Evolutionary conservation across 2,888 invertebrate species (phyloP).

Genomic region (Germaria angustata): DNA sequence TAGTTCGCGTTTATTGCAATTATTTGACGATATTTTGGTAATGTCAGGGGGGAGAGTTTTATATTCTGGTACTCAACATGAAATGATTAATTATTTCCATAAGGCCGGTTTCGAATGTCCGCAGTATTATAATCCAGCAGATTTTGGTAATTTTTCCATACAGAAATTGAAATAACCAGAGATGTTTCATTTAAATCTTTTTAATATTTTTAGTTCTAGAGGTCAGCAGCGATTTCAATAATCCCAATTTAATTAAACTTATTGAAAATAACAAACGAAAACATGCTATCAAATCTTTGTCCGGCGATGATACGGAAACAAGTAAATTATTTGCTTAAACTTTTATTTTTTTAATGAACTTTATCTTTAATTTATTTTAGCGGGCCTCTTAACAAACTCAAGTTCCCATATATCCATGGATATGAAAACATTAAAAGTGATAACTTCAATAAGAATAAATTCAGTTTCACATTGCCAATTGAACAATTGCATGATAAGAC

Average conservation of each 20-base stretch:
- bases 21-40: conserved; percentile 93
- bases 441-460: not conserved
- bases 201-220: conserved; percentile 80
- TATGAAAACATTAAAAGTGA: conserved; percentile 28
- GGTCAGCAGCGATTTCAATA: conserved; percentile 82
- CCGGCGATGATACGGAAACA: conserved; percentile 26
- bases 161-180: not conserved
- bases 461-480: conserved; percentile 26
- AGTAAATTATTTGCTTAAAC: conserved; percentile 17
- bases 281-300: conserved; percentile 48
- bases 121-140: conserved; percentile 93
- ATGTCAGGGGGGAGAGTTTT: conserved; percentile 88
- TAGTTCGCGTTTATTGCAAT: conserved; percentile 89
- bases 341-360: conserved; percentile 6
- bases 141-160: conserved; percentile 84
- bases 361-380: conserved; percentile 46
- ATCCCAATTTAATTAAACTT: conserved; percentile 76
- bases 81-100: conserved; percentile 87
- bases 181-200: not conserved
- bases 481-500: conserved; percentile 61
- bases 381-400: conserved; percentile 42
- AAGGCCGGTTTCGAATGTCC: conserved; percentile 88
- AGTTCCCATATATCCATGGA: conserved; percentile 53
- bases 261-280: conserved; percentile 69
- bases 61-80: conserved; percentile 87